Evolutionary conservation across 2,113 vertebrate genomes (phyloP).

Genomic region (Microcebus griseorufus): DNA sequence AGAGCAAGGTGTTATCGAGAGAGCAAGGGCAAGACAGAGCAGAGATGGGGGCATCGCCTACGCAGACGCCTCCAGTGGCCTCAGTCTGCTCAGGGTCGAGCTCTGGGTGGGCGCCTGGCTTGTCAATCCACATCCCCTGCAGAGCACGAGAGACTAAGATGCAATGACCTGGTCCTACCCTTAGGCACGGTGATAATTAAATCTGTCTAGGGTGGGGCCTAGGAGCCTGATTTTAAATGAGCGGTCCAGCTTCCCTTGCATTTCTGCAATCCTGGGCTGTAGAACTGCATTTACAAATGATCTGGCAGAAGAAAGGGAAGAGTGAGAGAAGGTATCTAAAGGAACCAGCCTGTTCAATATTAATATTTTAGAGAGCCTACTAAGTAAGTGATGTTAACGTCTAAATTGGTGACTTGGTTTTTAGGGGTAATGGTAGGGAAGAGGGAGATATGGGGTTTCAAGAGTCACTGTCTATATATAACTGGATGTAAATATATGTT

Average conservation of each 20-base stretch:
- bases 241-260: not conserved
- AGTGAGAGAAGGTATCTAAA: not conserved
- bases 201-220: not conserved
- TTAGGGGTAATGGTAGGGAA: not conserved
- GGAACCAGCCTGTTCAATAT: not conserved
- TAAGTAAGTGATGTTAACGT: not conserved
- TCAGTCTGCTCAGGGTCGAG: not conserved
- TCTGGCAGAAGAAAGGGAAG: not conserved
- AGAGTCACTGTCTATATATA: not conserved
- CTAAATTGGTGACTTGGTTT: constrained; percentile 2
- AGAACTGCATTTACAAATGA: not conserved
- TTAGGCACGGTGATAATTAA: not conserved
- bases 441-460: not conserved
- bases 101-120: not conserved
- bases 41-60: not conserved
- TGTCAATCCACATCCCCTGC: not conserved
- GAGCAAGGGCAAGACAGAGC: not conserved
- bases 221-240: not conserved
- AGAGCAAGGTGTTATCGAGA: not conserved
- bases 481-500: not conserved
- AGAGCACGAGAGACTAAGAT: too few species aligned
- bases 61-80: not conserved
- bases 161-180: not conserved
- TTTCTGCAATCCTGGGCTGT: not conserved
- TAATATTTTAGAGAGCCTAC: not conserved